Base-by-base conservation (phyloP, 2,113 vertebrate genomes). In the Cephalopholis sonnerati region DNA sequence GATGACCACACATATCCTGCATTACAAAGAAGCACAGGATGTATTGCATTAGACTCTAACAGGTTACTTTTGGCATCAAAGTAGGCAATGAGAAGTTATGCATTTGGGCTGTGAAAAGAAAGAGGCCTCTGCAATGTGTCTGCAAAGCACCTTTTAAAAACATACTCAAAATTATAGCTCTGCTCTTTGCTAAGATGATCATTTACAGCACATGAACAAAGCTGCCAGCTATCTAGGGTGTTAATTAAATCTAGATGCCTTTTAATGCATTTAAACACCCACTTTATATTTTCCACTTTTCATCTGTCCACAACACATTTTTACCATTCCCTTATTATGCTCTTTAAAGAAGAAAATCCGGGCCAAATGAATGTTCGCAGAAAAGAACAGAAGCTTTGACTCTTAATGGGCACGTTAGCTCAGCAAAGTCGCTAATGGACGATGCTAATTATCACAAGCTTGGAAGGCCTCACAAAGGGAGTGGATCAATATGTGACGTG, bases 401-500 rank as follows among this genome's bases (percentile, higher is more conserved):
- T 93, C 91, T 91, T 95, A 96, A 96, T 95, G 94, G 93, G 91
- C 89, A 89, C 89, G 94, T 95, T 95, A 94, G 93, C 92, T 90
- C 87, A 75, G 92, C 93, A 93, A 93, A 95, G 89, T 91, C 93
- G 87, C 95, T 96, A 96, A 96, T 96, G 95, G 96, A 94, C 81
- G 83, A 92, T 81, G 89, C 91, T 96, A 95, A 95, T 96, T 95
- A 96, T 94, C 91, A 82, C 88, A 90, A 92, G 93, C 93, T 95
- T 90, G 90, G 90, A 87, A 92, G 92, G 91, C 89, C 87, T 91
- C 90, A 94, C 94, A 94, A 95, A 95, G 89, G 92, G 79, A 92
- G 82, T 80, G 90, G 95, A 96, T 96, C 95, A 95, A 96, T 96
- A 95, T 87, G 90, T 91, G 91, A 93, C 66, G 89, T 74, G 61